Percentiles rank a stretch among this genome's conserved stretches.
phyloP scores from a whole-genome alignment of 2,113 vertebrate genomes.

The Heliornis fulica region DNA sequence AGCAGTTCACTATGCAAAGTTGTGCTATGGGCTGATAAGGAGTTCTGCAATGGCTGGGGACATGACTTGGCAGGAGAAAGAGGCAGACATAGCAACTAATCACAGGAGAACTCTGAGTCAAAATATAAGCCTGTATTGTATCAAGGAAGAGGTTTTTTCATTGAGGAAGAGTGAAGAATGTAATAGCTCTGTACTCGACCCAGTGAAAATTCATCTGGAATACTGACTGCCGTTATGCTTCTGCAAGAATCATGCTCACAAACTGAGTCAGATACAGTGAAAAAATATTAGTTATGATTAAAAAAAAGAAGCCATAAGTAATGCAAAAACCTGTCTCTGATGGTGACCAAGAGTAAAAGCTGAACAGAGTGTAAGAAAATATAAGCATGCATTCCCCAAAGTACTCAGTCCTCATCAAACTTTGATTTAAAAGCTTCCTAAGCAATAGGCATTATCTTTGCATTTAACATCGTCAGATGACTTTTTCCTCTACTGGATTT shows the following conservation, averaged over 20 bases:
- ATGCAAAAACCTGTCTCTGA: neutral
- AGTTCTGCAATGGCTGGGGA: neutral
- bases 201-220: neutral
- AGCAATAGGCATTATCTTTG: neutral
- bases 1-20: neutral
- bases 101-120: neutral
- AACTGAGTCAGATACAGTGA: neutral
- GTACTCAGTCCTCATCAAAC: neutral
- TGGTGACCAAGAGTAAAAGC: neutral
- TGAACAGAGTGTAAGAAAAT: neutral
- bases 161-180: neutral
- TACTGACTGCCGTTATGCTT: neutral
- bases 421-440: neutral
- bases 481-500: neutral
- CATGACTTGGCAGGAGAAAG: neutral
- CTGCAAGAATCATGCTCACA: neutral
- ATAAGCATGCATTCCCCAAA: neutral
- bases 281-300: neutral
- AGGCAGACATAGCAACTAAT: neutral
- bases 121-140: neutral
- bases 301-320: neutral
- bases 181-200: neutral
- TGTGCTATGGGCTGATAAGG: fast-evolving
- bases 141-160: neutral
- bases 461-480: neutral